A percentile compares a stretch with the other conserved stretches of the same genome.
phyloP scores from a whole-genome alignment of 2,888 invertebrate species.

The Microplitis deprimator region DNA sequence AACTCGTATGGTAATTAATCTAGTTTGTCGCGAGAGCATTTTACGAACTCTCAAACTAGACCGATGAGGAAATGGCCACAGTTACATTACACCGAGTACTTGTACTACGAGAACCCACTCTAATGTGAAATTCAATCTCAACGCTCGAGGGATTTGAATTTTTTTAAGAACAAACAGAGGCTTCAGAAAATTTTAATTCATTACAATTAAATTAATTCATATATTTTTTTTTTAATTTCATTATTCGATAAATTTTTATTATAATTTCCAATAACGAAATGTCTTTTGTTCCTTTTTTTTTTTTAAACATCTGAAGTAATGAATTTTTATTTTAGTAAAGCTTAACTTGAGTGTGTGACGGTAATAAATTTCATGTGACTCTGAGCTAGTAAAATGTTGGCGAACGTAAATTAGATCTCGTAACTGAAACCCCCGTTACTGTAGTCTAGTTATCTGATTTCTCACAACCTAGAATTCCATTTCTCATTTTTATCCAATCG shows the following conservation, averaged over 20 bases:
- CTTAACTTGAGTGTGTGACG: background rate
- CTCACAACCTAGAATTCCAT: constrained; percentile 34
- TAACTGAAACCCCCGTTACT: background rate
- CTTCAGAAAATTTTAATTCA: background rate
- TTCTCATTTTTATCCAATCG: constrained; percentile 28
- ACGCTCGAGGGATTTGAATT: constrained; percentile 4
- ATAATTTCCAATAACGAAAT: no score
- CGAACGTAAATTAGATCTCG: constrained; percentile 1
- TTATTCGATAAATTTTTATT: no score
- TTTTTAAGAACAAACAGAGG: background rate
- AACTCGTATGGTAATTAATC: constrained; percentile 15
- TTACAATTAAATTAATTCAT: background rate
- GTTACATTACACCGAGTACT: background rate
- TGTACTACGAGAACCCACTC: background rate
- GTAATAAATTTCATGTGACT: background rate
- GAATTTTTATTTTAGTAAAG: background rate
- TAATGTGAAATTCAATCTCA: constrained; percentile 15
- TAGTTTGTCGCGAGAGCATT: constrained; percentile 5
- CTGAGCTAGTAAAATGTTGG: background rate
- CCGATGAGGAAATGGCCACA: constrained; percentile 1
- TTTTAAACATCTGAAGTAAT: background rate
- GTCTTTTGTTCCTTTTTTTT: no score
- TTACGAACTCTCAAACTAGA: constrained; percentile 1
- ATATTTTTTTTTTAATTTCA: no score
- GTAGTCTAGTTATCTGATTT: constrained; percentile 34